These are phyloP conservation scores for Diplolepis rosae DNA, from an alignment of 2,888 invertebrate genomes.

Conservation along the genomic window DNA sequence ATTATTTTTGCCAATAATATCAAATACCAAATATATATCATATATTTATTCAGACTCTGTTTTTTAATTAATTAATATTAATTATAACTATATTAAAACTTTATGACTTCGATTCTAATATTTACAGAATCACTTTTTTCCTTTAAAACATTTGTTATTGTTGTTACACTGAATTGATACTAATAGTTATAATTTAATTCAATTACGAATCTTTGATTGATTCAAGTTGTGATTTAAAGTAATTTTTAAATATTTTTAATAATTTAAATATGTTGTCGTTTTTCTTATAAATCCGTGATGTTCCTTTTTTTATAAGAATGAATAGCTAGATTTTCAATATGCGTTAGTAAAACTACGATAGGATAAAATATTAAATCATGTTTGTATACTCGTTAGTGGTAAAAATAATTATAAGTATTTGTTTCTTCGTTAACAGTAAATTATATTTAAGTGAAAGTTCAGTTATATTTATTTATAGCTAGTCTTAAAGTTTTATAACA, in stretches of 20 bases:
- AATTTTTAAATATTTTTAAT: background rate
- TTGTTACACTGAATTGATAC: background rate
- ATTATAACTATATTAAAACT: too few relatives aligned
- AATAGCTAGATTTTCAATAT: conserved; percentile 17
- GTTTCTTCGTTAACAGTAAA: background rate
- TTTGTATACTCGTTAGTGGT: conserved; percentile 35
- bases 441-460: background rate
- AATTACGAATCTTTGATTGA: background rate
- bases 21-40: background rate
- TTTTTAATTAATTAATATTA: too few relatives aligned
- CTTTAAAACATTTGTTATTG: background rate
- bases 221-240: background rate
- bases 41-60: background rate
- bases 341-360: background rate
- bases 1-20: conserved; percentile 11
- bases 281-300: background rate
- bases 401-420: conserved; percentile 25
- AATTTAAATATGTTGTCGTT: conserved; percentile 2
- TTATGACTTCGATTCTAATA: too few relatives aligned
- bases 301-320: background rate
- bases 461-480: too few relatives aligned
- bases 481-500: too few relatives aligned
- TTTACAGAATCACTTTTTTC: background rate
- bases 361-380: conserved; percentile 17
- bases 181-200: background rate